Conservation (phyloP, 2,797 vertebrate genomes). For the Sparidentex hasta region DNA sequence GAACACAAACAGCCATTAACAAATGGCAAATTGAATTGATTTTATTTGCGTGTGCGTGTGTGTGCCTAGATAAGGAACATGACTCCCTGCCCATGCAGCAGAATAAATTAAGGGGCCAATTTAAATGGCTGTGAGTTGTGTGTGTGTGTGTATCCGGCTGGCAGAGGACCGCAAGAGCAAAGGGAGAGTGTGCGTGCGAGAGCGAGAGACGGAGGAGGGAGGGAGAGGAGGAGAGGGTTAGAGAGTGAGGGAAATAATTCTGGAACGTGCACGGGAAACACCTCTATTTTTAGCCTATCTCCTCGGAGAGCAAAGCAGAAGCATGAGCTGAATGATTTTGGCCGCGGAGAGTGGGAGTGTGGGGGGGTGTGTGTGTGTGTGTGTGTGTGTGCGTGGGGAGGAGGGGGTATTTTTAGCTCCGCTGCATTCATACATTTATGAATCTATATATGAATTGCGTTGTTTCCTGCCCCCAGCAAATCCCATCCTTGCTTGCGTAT, state of each 20-base stretch:
- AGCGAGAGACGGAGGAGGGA: conserved; percentile 6
- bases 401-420: conserved; percentile 69
- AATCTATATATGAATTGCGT: conserved; percentile 65
- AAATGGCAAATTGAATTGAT: conserved; percentile 19
- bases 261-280: conserved; percentile 80
- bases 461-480: conserved; percentile 66
- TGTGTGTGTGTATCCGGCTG: conserved; percentile 45
- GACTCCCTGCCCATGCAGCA: conserved; percentile 32
- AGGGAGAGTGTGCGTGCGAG: conserved; percentile 31
- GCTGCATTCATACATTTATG: conserved; percentile 76
- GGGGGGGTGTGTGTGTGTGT: neutral
- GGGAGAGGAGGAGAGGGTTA: conserved; percentile 33
- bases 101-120: conserved; percentile 40
- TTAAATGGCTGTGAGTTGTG: conserved; percentile 40
- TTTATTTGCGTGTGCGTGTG: conserved; percentile 6
- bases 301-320: conserved; percentile 65
- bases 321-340: conserved; percentile 77
- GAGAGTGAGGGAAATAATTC: conserved; percentile 68
- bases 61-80: conserved; percentile 35
- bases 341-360: conserved; percentile 40
- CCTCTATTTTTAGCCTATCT: conserved; percentile 82
- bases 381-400: neutral
- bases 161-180: conserved; percentile 37
- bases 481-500: conserved; percentile 54
- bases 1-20: conserved; percentile 24